Evolutionary conservation across 1,140 invertebrate species (phyloP), one percentile per base, ranked within the genome.

Genomic region (Helicoverpa armigera): DNA sequence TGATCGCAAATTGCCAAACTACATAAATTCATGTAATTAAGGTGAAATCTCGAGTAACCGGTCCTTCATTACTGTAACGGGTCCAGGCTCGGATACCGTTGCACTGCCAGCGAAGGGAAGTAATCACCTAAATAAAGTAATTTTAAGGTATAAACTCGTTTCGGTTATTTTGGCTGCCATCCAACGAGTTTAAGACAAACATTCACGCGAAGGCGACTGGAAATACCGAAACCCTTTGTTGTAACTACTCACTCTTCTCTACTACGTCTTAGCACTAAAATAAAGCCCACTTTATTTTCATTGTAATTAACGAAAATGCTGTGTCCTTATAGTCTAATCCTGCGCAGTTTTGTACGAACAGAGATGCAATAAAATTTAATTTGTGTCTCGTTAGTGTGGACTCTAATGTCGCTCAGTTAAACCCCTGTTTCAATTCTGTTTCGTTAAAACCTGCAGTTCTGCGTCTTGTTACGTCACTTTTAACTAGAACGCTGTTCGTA

Each of bases 111-210:
- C 73, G 4, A 80, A 58, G 50, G 23, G 29, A 48, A 77, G 72
- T 77, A 81, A 79, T 74, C 79, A 50, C 65, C n/a, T 70, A 54
- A 82, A 73, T 53, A 29, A 77, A 77, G 76, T 79, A 65, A 73
- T 82, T 43, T 60, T 67, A 77, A 77, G 75, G 61, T 67, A 77
- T 81, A 75, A 76, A 84, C 50, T 82, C 48, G 82, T 73, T 82
- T 85, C 56, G 51, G 76, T 82, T 43, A 76, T 53, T 60, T 87
- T 85, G 86, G 86, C 82, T 18, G 14, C 35, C n/a, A 74, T 83
- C 84, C 86, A 87, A 82, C 31, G 70, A 72, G 74, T 83, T 82
- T 82, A 85, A 82, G 80, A 65, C 79, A 83, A 83, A 85, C 79
- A 85, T 87, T 86, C 84, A 73, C 82, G 76, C 78, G 79, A 51